These are phyloP conservation scores for Andricus curvator DNA, from an alignment of 2,888 invertebrate species.

Conservation along the genomic window DNA sequence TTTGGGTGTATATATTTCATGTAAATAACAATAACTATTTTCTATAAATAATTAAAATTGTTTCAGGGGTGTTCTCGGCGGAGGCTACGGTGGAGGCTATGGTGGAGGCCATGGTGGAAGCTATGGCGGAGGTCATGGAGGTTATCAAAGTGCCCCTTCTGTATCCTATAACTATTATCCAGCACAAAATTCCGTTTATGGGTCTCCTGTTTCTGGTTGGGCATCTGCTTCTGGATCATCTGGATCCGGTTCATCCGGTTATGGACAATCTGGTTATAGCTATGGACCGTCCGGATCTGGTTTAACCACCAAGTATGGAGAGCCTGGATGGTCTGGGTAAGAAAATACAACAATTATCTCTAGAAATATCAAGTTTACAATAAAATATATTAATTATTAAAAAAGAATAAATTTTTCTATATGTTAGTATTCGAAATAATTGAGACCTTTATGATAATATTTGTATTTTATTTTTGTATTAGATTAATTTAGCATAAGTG, in stretches of 20 bases:
- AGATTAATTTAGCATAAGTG: too few species aligned
- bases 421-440: too few species aligned
- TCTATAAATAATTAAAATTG: constrained; percentile 25
- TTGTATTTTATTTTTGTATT: too few species aligned
- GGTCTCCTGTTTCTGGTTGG: not conserved
- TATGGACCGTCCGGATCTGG: too few species aligned
- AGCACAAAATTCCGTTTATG: constrained; percentile 12
- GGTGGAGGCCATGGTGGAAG: constrained; percentile 27
- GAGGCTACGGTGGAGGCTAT: not conserved
- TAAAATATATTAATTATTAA: too few species aligned
- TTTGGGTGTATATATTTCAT: too few species aligned
- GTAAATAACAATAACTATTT: not conserved
- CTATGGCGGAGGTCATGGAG: constrained; percentile 46
- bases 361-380: too few species aligned
- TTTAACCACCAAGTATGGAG: not conserved
- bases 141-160: not conserved
- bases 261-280: too few species aligned
- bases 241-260: not conserved
- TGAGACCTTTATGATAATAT: too few species aligned
- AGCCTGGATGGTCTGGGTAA: constrained; percentile 17
- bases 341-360: not conserved
- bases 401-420: too few species aligned
- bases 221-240: not conserved
- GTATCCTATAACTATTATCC: not conserved
- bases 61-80: not conserved